phyloP scores from a whole-genome alignment of 1,140 invertebrate genomes.

The Aphaenogaster floridana region DNA sequence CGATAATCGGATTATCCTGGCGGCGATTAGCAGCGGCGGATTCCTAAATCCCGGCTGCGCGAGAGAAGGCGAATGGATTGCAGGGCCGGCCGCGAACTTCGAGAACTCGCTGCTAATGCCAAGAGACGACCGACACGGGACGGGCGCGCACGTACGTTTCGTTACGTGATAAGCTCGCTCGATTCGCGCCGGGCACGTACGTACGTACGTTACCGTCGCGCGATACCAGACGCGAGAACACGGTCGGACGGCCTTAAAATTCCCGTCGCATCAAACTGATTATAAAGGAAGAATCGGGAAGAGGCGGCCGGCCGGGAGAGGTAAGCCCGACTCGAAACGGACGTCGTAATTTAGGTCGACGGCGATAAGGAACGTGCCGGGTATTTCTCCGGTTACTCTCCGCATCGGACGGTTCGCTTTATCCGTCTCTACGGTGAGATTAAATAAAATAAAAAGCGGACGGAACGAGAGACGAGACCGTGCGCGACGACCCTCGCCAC shows the following conservation, averaged over 20 bases:
- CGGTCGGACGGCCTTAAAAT: slow-evolving; percentile 55
- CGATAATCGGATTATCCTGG: slow-evolving; percentile 57
- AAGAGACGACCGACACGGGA: slow-evolving; percentile 32
- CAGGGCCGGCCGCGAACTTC: slow-evolving; percentile 14
- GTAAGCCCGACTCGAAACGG: slow-evolving; percentile 59
- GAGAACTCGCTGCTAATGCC: slow-evolving; percentile 46
- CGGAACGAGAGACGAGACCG: neutral
- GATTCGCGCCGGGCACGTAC: slow-evolving; percentile 41
- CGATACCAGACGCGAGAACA: slow-evolving; percentile 17
- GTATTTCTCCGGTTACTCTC: slow-evolving; percentile 69
- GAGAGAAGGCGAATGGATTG: slow-evolving; percentile 27
- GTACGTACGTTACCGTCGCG: slow-evolving; percentile 27
- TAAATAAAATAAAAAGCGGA: slow-evolving; percentile 63
- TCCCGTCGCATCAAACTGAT: slow-evolving; percentile 61
- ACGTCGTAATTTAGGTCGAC: slow-evolving; percentile 76
- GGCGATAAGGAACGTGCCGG: slow-evolving; percentile 76
- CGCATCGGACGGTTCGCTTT: slow-evolving; percentile 61
- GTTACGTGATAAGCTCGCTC: slow-evolving; percentile 59
- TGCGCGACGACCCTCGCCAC: neutral
- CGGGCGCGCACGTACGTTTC: slow-evolving; percentile 57
- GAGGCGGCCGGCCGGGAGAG: neutral
- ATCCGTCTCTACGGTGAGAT: slow-evolving; percentile 51
- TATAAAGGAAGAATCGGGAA: slow-evolving; percentile 58
- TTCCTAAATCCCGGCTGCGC: slow-evolving; percentile 41
- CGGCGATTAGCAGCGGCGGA: slow-evolving; percentile 44